Conservation (phyloP, 2,797 vertebrate species). For the Chrysocyon brachyurus region DNA sequence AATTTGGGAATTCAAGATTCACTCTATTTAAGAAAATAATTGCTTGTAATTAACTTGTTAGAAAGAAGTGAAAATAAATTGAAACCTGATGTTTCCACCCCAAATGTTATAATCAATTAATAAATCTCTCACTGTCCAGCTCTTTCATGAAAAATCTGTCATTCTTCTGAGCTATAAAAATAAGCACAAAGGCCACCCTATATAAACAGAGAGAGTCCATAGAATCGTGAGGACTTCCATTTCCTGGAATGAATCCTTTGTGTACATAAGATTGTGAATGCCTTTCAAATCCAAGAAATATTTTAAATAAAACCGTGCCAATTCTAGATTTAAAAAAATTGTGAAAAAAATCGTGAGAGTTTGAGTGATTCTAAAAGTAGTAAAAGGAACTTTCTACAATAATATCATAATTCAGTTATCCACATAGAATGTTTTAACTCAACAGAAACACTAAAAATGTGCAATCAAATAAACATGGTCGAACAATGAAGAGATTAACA, state of each 20-base stretch:
- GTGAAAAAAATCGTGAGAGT: not conserved
- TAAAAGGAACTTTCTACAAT: not conserved
- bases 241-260: not conserved
- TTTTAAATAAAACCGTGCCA: not conserved
- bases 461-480: not conserved
- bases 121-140: not conserved
- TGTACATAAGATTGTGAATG: not conserved
- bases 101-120: not conserved
- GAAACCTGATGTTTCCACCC: not conserved
- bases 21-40: not conserved
- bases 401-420: not conserved
- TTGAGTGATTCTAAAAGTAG: not conserved
- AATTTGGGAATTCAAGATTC: not conserved
- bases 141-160: not conserved
- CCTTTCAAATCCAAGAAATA: not conserved
- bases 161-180: not conserved
- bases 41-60: not conserved
- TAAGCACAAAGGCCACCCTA: not conserved
- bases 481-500: not conserved
- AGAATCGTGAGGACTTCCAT: not conserved
- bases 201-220: not conserved
- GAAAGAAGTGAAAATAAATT: constrained; percentile 33
- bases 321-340: not conserved
- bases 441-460: not conserved
- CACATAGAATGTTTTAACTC: not conserved